phyloP scores from a whole-genome alignment of 2,113 vertebrate species.

The Pholis gunnellus region DNA sequence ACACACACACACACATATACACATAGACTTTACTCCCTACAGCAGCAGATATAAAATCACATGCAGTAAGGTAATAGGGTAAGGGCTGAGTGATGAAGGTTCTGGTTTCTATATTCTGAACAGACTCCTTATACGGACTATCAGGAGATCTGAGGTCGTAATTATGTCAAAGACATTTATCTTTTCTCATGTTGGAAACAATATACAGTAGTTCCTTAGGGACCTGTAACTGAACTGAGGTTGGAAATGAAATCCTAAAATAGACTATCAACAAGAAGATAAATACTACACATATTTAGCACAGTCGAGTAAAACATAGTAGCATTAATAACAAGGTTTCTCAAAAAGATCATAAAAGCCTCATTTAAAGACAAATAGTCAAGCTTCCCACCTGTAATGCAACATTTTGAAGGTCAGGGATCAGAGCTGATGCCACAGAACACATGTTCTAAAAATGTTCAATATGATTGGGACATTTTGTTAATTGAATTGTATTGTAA shows the following conservation, averaged over 20 bases:
- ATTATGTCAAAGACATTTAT: slow-evolving; percentile 52
- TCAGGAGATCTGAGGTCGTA: slow-evolving; percentile 48
- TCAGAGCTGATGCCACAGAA: not conserved
- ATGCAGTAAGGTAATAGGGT: slow-evolving; percentile 48
- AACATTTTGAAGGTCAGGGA: not conserved
- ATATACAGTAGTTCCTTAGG: slow-evolving; percentile 10
- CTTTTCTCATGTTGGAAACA: slow-evolving; percentile 39
- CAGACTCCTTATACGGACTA: slow-evolving; percentile 40
- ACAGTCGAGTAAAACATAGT: not conserved
- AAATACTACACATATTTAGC: not conserved
- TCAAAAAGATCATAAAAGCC: not conserved
- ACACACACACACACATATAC: slow-evolving; percentile 9
- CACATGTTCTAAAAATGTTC: not conserved
- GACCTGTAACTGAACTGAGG: slow-evolving; percentile 13
- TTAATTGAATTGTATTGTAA: not conserved
- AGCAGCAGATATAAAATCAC: slow-evolving; percentile 35
- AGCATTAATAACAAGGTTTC: not conserved
- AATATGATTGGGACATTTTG: not conserved
- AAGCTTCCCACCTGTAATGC: not conserved
- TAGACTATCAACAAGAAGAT: not conserved
- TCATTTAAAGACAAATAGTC: not conserved
- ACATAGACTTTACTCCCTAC: not conserved
- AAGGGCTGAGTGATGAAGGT: slow-evolving; percentile 60
- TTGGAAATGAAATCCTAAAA: slow-evolving; percentile 16
- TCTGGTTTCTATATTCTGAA: slow-evolving; percentile 69